Percentiles rank a stretch among this genome's conserved stretches.
These are phyloP conservation scores for Taxidea taxus DNA, from an alignment of 2,113 vertebrate species.

Conservation along the genomic window DNA sequence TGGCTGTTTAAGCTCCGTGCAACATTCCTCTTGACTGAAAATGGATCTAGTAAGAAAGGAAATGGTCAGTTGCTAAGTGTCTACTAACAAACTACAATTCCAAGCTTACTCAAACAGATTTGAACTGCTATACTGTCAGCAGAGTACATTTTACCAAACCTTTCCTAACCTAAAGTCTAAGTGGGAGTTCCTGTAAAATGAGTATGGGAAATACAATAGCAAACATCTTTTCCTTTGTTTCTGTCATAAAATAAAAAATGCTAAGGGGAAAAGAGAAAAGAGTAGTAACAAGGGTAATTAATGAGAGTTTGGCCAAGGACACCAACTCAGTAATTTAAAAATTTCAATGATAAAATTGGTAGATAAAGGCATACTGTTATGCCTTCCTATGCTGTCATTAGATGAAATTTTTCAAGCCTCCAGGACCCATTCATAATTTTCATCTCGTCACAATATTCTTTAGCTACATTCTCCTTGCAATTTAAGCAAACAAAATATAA, in stretches of 20 bases:
- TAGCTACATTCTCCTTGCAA: neutral
- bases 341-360: neutral
- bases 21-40: constrained; percentile 97
- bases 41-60: constrained; percentile 90
- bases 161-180: constrained; percentile 46
- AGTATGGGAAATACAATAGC: neutral
- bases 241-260: constrained; percentile 29
- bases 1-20: constrained; percentile 98
- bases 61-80: constrained; percentile 53
- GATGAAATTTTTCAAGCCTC: constrained; percentile 12
- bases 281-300: constrained; percentile 14
- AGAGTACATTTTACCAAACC: neutral
- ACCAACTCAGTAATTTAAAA: constrained; percentile 3
- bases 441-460: neutral
- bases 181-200: neutral
- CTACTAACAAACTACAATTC: constrained; percentile 51
- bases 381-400: neutral
- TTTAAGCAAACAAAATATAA: constrained; percentile 26
- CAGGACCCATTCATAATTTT: constrained; percentile 1
- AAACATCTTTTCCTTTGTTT: constrained; percentile 39
- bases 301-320: neutral
- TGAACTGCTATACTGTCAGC: neutral
- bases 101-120: constrained; percentile 16
- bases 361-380: neutral
- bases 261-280: neutral